Evolutionary conservation across 37 sponge, comb jelly and placozoan species (phyloP).

Genomic region (Petrosia ficiformis): DNA sequence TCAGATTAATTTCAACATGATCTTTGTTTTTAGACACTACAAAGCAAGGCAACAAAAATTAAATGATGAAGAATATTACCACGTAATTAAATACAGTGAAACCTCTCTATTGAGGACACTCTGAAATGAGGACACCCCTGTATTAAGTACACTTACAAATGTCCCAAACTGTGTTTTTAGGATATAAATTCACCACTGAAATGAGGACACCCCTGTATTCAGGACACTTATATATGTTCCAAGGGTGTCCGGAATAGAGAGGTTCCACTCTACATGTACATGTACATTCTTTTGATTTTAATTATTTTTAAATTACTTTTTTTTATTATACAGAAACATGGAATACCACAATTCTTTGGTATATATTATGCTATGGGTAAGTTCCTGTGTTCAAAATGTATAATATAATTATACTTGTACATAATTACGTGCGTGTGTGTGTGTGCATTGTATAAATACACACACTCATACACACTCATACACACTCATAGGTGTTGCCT

Average conservation of each 20-base stretch:
- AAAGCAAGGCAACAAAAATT: not conserved
- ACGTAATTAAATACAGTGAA: no score
- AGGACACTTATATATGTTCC: no score
- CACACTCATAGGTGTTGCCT: conserved; percentile 33
- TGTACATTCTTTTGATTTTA: no score
- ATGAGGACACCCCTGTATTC: no score
- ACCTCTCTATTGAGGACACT: no score
- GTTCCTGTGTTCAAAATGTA: not conserved
- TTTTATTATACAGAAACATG: conserved; percentile 38
- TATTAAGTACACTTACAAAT: no score
- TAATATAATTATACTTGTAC: not conserved
- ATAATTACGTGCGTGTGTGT: not conserved
- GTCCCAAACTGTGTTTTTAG: no score
- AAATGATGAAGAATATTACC: not conserved
- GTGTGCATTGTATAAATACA: not conserved
- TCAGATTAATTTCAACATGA: not conserved
- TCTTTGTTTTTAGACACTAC: not conserved
- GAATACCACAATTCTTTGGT: conserved; percentile 87
- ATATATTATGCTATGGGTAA: conserved; percentile 82
- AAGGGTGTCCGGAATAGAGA: no score
- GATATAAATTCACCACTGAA: no score
- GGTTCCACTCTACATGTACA: no score
- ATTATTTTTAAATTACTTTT: no score
- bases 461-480: not conserved
- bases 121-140: no score